Evolutionary conservation across 2,888 invertebrate genomes (phyloP).

Genomic region (Odontomyia ornata): DNA sequence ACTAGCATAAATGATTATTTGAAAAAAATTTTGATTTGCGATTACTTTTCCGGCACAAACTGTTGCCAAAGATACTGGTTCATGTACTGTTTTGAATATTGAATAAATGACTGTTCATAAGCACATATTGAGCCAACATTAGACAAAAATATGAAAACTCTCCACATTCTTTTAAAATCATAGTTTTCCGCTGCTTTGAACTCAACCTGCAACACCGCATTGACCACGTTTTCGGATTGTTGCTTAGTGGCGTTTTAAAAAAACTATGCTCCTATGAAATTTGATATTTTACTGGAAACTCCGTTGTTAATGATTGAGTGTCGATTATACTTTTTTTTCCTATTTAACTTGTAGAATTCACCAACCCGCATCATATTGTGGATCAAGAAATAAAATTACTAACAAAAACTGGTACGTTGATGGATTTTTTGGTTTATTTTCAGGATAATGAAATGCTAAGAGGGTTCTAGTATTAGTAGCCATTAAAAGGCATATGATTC

Average conservation of each 20-base stretch:
- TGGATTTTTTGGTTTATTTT: constrained; percentile 22
- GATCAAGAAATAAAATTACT: not conserved
- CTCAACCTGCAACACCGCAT: constrained; percentile 17
- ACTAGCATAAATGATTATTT: too few species aligned
- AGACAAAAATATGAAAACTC: constrained; percentile 25
- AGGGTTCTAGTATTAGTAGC: constrained; percentile 1
- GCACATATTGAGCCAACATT: constrained; percentile 29
- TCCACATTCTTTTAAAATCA: constrained; percentile 1
- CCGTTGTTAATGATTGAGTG: not conserved
- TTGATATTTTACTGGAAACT: constrained; percentile 30
- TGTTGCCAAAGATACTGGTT: too few species aligned
- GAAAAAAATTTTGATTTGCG: too few species aligned
- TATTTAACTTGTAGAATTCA: too few species aligned
- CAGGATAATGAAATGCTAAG: constrained; percentile 41
- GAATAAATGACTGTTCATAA: constrained; percentile 18
- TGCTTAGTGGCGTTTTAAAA: not conserved
- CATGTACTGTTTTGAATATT: not conserved
- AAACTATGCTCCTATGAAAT: constrained; percentile 15
- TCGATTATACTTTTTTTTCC: too few species aligned
- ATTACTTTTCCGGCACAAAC: too few species aligned
- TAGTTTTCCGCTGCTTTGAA: constrained; percentile 4
- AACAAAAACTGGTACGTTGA: not conserved
- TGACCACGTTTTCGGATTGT: constrained; percentile 20
- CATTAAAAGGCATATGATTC: not conserved
- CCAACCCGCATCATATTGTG: too few species aligned